A percentile compares a stretch with the other conserved stretches of the same genome.
Evolutionary conservation across 2,888 invertebrate genomes (phyloP).

Genomic region (Sphaeridia pumilis): DNA sequence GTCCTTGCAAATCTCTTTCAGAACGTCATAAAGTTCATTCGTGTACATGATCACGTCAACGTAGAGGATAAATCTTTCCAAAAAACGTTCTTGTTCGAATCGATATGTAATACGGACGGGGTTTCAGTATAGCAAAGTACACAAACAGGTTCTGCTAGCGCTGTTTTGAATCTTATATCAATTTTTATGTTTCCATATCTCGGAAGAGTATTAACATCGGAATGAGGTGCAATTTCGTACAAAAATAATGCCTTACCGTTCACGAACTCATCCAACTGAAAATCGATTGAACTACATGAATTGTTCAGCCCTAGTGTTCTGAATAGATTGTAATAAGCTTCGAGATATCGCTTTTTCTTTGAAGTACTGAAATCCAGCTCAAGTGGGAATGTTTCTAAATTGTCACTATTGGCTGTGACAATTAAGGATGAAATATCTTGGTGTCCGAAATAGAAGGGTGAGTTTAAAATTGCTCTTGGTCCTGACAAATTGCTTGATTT

Average conservation of each 20-base stretch:
- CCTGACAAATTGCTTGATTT: slow-evolving; percentile 6
- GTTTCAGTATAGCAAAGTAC: slow-evolving; percentile 22
- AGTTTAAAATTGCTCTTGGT: not conserved
- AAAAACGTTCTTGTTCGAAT: slow-evolving; percentile 17
- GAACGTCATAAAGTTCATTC: not conserved
- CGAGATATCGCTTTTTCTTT: not conserved
- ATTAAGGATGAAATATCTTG: slow-evolving; percentile 3
- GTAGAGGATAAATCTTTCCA: slow-evolving; percentile 12
- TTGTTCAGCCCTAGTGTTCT: slow-evolving; percentile 1
- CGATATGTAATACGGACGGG: slow-evolving; percentile 16
- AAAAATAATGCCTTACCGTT: slow-evolving; percentile 2
- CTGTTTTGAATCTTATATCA: slow-evolving; percentile 15
- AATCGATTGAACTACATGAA: slow-evolving; percentile 1
- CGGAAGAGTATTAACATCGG: not conserved
- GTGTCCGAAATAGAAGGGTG: slow-evolving; percentile 4
- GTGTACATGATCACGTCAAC: slow-evolving; percentile 14
- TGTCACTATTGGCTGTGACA: slow-evolving; percentile 3
- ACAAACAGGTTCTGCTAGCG: slow-evolving; percentile 9
- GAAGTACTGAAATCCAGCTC: not conserved
- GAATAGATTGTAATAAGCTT: not conserved
- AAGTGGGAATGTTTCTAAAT: not conserved
- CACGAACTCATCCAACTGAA: not conserved
- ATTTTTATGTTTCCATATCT: slow-evolving; percentile 8
- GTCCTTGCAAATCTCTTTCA: not conserved
- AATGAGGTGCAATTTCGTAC: not conserved